A percentile compares a stretch with the other conserved stretches of the same genome.
These are phyloP conservation scores for Anabas testudineus DNA, from an alignment of 2,797 vertebrate species.

Conservation along the genomic window DNA sequence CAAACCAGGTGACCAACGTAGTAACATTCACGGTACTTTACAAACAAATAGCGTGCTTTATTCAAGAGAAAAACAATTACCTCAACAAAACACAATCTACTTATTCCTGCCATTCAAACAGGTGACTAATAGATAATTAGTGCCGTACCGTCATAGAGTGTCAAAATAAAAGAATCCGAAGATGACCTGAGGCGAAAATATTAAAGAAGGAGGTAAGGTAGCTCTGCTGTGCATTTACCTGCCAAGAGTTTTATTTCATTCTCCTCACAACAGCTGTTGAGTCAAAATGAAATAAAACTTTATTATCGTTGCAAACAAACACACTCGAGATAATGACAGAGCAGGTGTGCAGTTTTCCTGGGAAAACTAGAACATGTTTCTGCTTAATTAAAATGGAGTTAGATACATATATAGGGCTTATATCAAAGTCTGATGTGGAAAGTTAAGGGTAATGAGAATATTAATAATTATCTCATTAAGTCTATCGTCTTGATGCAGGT, in stretches of 20 bases:
- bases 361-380: neutral
- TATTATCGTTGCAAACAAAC: neutral
- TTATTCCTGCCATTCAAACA: neutral
- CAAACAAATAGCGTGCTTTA: too few relatives aligned
- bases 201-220: neutral
- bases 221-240: neutral
- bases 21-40: neutral
- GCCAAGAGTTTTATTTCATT: neutral
- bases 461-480: neutral
- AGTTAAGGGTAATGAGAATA: neutral
- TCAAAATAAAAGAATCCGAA: neutral
- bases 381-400: neutral
- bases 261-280: too few relatives aligned
- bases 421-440: neutral
- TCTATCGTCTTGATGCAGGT: neutral
- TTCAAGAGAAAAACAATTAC: too few relatives aligned
- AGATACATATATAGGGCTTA: neutral
- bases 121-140: neutral
- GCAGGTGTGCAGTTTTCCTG: too few relatives aligned
- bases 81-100: neutral
- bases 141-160: neutral
- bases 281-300: neutral
- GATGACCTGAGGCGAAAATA: neutral
- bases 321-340: neutral
- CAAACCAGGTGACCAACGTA: too few relatives aligned